phyloP scores from a whole-genome alignment of 1,140 invertebrate species.

The Psix sp. region DNA sequence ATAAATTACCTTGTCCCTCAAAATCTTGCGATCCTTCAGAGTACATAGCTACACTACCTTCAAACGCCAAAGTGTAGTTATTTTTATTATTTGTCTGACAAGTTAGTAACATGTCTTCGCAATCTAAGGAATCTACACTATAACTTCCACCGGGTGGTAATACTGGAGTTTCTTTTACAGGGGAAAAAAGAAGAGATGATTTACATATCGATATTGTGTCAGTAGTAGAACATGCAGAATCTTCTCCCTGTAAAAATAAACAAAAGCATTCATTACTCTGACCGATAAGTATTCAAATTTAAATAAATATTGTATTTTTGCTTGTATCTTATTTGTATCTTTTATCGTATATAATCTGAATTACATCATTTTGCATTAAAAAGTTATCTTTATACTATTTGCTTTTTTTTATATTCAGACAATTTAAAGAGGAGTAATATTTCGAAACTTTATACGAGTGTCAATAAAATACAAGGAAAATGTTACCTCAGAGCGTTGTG shows the following conservation, averaged over 20 bases:
- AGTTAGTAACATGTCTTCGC: slow-evolving; percentile 92
- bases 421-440: too few relatives aligned
- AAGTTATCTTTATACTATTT: too few relatives aligned
- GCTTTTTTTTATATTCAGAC: too few relatives aligned
- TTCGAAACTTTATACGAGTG: too few relatives aligned
- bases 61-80: slow-evolving; percentile 96
- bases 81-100: slow-evolving; percentile 92
- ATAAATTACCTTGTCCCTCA: slow-evolving; percentile 79
- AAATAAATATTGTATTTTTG: too few relatives aligned
- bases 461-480: too few relatives aligned
- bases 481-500: slow-evolving; percentile 76
- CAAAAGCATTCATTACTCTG: neutral
- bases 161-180: slow-evolving; percentile 87
- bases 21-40: slow-evolving; percentile 88
- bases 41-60: slow-evolving; percentile 90
- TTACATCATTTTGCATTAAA: too few relatives aligned
- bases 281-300: too few relatives aligned
- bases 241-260: slow-evolving; percentile 79
- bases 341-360: too few relatives aligned
- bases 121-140: slow-evolving; percentile 93
- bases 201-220: slow-evolving; percentile 92
- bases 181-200: slow-evolving; percentile 92
- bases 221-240: slow-evolving; percentile 84
- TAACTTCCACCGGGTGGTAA: slow-evolving; percentile 84
- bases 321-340: too few relatives aligned